Evolutionary conservation across 2,113 vertebrate species (phyloP).

Genomic region (Azemiops feae): DNA sequence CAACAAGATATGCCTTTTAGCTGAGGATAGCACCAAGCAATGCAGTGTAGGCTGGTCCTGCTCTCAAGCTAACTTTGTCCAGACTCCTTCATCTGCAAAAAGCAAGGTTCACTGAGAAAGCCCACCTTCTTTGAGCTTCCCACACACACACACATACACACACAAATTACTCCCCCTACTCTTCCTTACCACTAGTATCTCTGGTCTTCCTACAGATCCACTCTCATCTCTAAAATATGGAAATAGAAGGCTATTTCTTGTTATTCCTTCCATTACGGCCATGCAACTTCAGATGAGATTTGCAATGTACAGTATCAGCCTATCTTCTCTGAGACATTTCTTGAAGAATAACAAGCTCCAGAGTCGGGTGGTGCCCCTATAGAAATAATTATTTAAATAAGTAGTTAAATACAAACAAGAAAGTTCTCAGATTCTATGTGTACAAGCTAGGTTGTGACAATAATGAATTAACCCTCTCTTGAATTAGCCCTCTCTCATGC

Average conservation of each 20-base stretch:
- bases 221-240: background rate
- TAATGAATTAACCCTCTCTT: background rate
- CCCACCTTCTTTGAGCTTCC: background rate
- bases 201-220: background rate
- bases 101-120: background rate
- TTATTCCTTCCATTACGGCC: background rate
- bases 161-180: background rate
- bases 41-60: background rate
- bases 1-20: background rate
- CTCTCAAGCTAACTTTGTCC: background rate
- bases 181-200: background rate
- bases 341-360: background rate
- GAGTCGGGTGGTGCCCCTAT: too few relatives aligned
- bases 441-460: background rate
- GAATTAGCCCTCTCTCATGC: background rate
- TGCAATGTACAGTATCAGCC: background rate
- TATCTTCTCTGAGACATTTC: background rate
- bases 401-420: accelerated
- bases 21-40: background rate
- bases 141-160: too few relatives aligned
- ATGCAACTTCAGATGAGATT: background rate
- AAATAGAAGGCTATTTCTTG: too few relatives aligned
- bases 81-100: background rate
- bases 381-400: background rate
- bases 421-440: background rate